Evolutionary conservation across 2,888 invertebrate species (phyloP).

Genomic region (Brenthis daphne): DNA sequence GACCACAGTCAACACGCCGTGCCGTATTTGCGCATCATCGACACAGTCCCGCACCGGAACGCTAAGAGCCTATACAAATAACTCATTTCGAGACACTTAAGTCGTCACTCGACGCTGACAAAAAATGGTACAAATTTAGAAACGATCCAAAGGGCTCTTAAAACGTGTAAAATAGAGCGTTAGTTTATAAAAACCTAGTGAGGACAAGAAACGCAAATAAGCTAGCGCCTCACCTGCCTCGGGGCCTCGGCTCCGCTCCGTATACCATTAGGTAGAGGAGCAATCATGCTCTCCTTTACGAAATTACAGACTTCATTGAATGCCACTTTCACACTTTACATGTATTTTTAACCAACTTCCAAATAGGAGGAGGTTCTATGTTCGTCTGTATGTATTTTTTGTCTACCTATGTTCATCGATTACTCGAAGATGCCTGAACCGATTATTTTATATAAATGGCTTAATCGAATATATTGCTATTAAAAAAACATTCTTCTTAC

Average conservation of each 20-base stretch:
- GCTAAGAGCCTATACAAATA: constrained; percentile 72
- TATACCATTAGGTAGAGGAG: not conserved
- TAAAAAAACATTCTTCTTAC: too few relatives aligned
- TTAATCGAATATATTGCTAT: too few relatives aligned
- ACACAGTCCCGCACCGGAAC: constrained; percentile 48
- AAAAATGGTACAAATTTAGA: constrained; percentile 71
- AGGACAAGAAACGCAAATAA: constrained; percentile 36
- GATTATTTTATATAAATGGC: too few relatives aligned
- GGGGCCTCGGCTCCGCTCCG: constrained; percentile 24
- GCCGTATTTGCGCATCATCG: constrained; percentile 53
- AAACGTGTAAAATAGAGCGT: constrained; percentile 69
- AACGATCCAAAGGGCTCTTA: constrained; percentile 61
- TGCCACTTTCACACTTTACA: too few relatives aligned
- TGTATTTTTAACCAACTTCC: too few relatives aligned
- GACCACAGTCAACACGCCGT: constrained; percentile 22
- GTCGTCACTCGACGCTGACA: constrained; percentile 64
- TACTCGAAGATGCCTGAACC: too few relatives aligned
- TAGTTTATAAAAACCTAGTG: constrained; percentile 41
- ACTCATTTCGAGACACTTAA: constrained; percentile 72
- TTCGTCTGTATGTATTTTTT: too few relatives aligned
- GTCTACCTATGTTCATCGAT: too few relatives aligned
- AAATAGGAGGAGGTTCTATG: too few relatives aligned
- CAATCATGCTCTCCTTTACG: too few relatives aligned
- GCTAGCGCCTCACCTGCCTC: constrained; percentile 49
- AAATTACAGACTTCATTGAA: too few relatives aligned